phyloP scores from a whole-genome alignment of 1,140 invertebrate species.

The Scaptodrosophila lebanonensis region DNA sequence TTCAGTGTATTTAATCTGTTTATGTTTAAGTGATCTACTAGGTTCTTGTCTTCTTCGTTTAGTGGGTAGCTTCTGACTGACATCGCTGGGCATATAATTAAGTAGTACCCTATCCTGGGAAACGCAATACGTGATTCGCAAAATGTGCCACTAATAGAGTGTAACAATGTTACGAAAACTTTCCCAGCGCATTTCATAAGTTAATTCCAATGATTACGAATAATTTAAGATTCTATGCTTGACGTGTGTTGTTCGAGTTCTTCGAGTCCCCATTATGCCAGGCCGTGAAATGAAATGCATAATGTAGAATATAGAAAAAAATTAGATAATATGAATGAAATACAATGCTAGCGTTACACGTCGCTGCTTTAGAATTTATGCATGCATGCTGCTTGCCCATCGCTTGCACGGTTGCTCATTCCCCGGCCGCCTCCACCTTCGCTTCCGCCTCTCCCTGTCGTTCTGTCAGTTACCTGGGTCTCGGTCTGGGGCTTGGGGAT shows the following conservation, averaged over 20 bases:
- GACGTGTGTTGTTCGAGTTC: slow-evolving; percentile 12
- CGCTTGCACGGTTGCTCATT: slow-evolving; percentile 3
- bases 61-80: no score
- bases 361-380: slow-evolving; percentile 63
- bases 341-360: slow-evolving; percentile 67
- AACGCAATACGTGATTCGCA: slow-evolving; percentile 34
- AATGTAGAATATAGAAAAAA: slow-evolving; percentile 46
- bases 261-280: slow-evolving; percentile 5
- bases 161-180: slow-evolving; percentile 34
- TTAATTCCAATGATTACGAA: slow-evolving; percentile 57
- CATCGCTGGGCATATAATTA: no score
- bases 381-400: slow-evolving; percentile 54
- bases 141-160: slow-evolving; percentile 14
- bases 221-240: slow-evolving; percentile 35
- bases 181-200: slow-evolving; percentile 60
- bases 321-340: slow-evolving; percentile 71
- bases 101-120: slow-evolving; percentile 47
- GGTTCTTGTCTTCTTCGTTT: no score
- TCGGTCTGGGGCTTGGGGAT: no score
- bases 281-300: slow-evolving; percentile 43
- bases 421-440: background rate
- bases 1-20: no score
- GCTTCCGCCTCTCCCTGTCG: slow-evolving; percentile 4
- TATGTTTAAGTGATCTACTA: no score
- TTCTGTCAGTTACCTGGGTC: no score